Conservation (phyloP, 2,113 vertebrate species). For the Etia nguti region DNA sequence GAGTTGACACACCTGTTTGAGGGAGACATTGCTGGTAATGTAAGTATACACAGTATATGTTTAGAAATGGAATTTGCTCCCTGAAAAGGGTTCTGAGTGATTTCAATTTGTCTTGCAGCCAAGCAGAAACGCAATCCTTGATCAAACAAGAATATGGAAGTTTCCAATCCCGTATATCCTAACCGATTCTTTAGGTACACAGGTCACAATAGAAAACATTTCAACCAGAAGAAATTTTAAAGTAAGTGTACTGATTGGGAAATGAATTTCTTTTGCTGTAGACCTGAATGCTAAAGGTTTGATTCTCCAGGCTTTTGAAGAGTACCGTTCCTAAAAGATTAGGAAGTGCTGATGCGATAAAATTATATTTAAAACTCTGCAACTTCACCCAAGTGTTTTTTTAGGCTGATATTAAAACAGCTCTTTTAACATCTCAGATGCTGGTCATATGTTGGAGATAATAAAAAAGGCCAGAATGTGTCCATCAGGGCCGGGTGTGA, state of each 20-base stretch:
- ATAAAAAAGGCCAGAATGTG: slow-evolving; percentile 78
- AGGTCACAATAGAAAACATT: neutral
- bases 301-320: slow-evolving; percentile 86
- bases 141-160: slow-evolving; percentile 77
- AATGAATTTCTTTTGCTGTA: neutral
- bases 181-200: slow-evolving; percentile 81
- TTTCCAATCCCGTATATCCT: slow-evolving; percentile 88
- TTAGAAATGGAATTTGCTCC: neutral
- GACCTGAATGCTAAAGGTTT: slow-evolving; percentile 83
- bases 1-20: slow-evolving; percentile 62
- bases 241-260: neutral
- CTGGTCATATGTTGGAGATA: slow-evolving; percentile 87
- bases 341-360: neutral
- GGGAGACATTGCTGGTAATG: slow-evolving; percentile 69
- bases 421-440: slow-evolving; percentile 67
- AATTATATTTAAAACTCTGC: neutral
- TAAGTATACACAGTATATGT: slow-evolving; percentile 32
- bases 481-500: slow-evolving; percentile 84
- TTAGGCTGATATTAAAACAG: neutral
- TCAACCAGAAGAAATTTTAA: neutral
- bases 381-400: neutral
- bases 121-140: slow-evolving; percentile 75
- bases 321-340: slow-evolving; percentile 75
- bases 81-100: neutral
- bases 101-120: slow-evolving; percentile 52